Base-by-base conservation (phyloP, 2,888 invertebrate genomes). In the Phalera bucephala region DNA sequence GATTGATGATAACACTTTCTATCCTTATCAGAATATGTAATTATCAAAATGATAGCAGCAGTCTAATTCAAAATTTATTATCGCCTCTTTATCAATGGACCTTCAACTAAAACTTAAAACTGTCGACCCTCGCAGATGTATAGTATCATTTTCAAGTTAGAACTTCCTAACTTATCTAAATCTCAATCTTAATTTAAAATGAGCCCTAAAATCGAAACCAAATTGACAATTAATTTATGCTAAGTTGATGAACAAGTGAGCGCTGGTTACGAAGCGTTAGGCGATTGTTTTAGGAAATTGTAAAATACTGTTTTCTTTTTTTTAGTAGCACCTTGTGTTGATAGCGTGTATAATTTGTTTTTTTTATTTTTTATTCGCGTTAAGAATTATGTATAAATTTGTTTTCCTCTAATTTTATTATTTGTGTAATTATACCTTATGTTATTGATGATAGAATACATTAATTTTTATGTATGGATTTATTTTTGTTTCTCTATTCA, bases 391-490 rank as follows among this genome's bases (percentile, higher is more conserved):
- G 85, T 87, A 87, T 85, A 87, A 88, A 86, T 80, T 88, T 88
- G 87, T 88, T 89, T 89, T 87, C 78, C 74, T 80, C 66, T 87
- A 85, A 88, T 87, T 86, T 87, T 89, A 86, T 88, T 88, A 81
- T 86, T 82, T 83, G 84, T 88, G 87, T 88, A 86, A 86, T 80
- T 85, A 85, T 85, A 84, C 82, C 73, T 76, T 88, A 88, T 88
- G 88, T 88, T 88, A 88, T 88, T 84, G 86, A 87, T 81, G 74
- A 88, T 88, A 89, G 85, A 89, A 87, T 89, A 88, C 88, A 89
- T 73, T 88, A 82, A 86, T 87, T 88, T 87, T 87, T 88, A 89
- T 88, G 88, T 89, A 89, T 84, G 81, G 69, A 77, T 77, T 55
- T 55, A 52, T 64, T 36, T 73, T 70, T 76, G 80, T 86, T 85